Evolutionary conservation across 2,113 vertebrate species (phyloP).

Genomic region (Castor canadensis): DNA sequence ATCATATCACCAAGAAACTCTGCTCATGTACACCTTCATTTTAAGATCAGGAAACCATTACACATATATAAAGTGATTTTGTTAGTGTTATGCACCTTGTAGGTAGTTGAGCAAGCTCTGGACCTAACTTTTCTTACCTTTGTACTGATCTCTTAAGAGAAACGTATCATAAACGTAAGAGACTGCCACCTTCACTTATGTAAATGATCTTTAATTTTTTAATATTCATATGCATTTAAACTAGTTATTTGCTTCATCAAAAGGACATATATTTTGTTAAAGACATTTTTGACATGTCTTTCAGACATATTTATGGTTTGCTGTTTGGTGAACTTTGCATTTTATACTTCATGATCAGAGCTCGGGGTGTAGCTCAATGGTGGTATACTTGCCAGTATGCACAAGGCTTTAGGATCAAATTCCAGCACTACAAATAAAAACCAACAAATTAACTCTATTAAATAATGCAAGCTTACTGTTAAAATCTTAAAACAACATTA

Average conservation of each 20-base stretch:
- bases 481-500: background rate
- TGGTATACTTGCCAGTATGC: background rate
- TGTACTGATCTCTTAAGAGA: background rate
- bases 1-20: background rate
- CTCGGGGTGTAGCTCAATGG: background rate
- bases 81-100: background rate
- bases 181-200: background rate
- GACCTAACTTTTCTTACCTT: rapidly evolving
- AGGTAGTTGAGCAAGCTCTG: background rate
- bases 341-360: background rate
- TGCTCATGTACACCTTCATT: background rate
- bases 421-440: no score
- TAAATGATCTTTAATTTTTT: background rate
- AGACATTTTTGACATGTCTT: background rate
- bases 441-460: rapidly evolving
- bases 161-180: background rate
- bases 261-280: background rate
- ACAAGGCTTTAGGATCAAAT: background rate
- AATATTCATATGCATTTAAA: background rate
- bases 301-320: background rate
- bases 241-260: background rate
- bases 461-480: background rate
- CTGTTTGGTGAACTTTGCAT: background rate
- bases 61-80: background rate
- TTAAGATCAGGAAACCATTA: background rate